These are phyloP conservation scores for Phalacrocorax carbo DNA, from an alignment of 2,113 vertebrate species.

Conservation along the genomic window DNA sequence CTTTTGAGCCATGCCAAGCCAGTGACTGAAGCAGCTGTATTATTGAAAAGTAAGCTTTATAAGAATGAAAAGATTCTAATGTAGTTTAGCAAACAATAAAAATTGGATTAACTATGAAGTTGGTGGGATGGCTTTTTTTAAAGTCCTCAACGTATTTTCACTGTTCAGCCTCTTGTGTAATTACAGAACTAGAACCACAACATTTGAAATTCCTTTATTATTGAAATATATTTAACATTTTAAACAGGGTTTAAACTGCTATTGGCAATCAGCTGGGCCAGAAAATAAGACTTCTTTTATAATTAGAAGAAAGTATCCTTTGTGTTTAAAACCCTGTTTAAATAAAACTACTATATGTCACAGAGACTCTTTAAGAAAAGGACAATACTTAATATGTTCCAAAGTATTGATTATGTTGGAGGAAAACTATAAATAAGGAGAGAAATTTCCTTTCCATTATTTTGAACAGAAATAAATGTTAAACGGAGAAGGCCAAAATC, in stretches of 20 bases:
- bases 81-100: neutral
- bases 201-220: neutral
- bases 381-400: neutral
- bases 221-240: neutral
- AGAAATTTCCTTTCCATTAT: neutral
- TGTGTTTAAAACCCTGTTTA: neutral
- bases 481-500: neutral
- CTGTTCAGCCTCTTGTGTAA: neutral
- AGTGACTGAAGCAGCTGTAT: neutral
- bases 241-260: neutral
- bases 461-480: neutral
- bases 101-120: neutral
- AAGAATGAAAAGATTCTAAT: neutral
- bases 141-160: neutral
- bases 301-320: neutral
- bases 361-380: neutral
- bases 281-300: neutral
- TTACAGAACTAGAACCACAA: neutral
- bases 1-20: neutral
- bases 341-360: neutral
- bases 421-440: neutral
- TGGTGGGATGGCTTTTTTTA: neutral
- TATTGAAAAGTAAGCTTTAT: neutral
- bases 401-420: neutral
- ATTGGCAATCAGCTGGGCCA: neutral